Conservation (phyloP, 2,888 invertebrate species). For the Galeruca laticollis region DNA sequence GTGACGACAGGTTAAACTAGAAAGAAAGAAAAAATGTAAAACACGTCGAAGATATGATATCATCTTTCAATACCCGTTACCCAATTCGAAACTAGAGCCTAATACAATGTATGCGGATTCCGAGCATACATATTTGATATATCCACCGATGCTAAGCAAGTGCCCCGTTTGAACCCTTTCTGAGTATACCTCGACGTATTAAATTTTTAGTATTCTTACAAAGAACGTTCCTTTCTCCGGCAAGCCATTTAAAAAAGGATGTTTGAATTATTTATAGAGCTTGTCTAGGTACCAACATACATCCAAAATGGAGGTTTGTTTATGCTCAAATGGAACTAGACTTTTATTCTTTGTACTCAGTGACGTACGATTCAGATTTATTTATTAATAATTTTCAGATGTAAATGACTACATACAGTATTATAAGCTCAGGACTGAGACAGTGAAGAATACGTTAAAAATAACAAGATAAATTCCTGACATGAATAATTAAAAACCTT, state of each 20-base stretch:
- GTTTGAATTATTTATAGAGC: constrained; percentile 45
- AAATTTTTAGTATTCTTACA: constrained; percentile 48
- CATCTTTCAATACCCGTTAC: constrained; percentile 27
- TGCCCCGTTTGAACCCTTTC: constrained; percentile 44
- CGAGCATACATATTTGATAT: constrained; percentile 42
- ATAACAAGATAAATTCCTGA: too few species aligned
- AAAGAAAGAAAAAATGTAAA: constrained; percentile 15
- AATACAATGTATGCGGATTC: constrained; percentile 36
- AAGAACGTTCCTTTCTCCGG: constrained; percentile 44
- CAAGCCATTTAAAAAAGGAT: constrained; percentile 45
- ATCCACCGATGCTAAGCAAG: constrained; percentile 45
- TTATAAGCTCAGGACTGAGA: too few species aligned
- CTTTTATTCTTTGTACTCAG: neutral
- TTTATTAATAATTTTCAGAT: neutral
- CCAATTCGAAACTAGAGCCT: constrained; percentile 16
- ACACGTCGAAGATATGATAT: constrained; percentile 21
- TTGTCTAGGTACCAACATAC: constrained; percentile 42
- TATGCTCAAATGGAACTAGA: constrained; percentile 32
- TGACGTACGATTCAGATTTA: neutral
- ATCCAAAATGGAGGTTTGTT: constrained; percentile 35
- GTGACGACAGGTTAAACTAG: neutral
- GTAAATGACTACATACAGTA: too few species aligned
- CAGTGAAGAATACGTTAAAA: too few species aligned
- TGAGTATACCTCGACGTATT: constrained; percentile 42
- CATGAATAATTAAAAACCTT: too few species aligned